Base-by-base conservation (phyloP, 2,113 vertebrate species). In the Neodon shergylaensis region DNA sequence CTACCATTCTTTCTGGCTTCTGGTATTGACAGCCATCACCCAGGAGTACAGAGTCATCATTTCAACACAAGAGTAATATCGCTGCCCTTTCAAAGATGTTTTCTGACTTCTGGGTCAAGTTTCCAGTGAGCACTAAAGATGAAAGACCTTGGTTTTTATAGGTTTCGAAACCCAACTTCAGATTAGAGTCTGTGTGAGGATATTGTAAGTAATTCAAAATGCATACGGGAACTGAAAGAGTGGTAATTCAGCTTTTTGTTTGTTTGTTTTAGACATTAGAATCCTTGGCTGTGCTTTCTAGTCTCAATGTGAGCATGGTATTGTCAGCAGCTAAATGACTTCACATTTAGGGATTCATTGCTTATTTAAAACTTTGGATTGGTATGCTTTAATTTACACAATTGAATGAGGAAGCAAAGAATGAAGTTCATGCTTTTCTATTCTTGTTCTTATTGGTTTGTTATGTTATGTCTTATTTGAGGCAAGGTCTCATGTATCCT, bases 1-100 rank as follows among this genome's bases (percentile, higher is more conserved):
- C 95, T 95, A 94, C 83, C 65, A 42, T 96, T 86, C 72, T 83
- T 85, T 84, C 86, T 92, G 58, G 95, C 93, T 98, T 97, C 96
- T 78, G 28, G 81, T 93, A 94, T 74, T 97, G 91, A 97, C 97
- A 97, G 9, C 73, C 90, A 93, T 97, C 89, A 77, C 19, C 28
- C 54, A 72, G 17, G n/a, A 94, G 52, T 14, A 22, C 8, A 76
- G 90, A 86, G n/a, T 66, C 91, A 82, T 90, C 78, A 89, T 89
- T 92, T 95, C 92, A 89, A 92, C 54, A 88, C 68, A 39, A 65
- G 92, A 73, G 83, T 95, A 89, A 76, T 89, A 83, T 52, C 22
- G 77, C 89, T 83, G 21, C 74, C 92, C 49, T 39, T 95, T 96
- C 42, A 66, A 54, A 90, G 82, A 92, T 63, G 14, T 73, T 83